Conservation (phyloP, 2,797 vertebrate genomes). For the Danio aesculapii region DNA sequence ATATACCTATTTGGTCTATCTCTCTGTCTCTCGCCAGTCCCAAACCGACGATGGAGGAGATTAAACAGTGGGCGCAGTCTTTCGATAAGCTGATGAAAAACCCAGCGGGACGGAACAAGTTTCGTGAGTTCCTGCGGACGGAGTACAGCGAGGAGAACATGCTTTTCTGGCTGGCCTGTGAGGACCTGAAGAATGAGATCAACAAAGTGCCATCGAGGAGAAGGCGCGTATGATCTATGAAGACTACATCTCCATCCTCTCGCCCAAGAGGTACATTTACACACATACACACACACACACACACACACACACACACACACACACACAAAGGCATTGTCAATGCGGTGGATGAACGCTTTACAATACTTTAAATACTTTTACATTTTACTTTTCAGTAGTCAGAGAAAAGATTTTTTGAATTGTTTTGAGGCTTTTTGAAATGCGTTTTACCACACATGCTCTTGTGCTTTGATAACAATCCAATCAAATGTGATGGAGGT, state of each 20-base stretch:
- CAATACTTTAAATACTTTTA: too few relatives aligned
- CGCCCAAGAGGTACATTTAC: conserved; percentile 88
- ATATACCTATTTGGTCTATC: not conserved
- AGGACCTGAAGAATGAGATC: conserved; percentile 93
- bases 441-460: too few relatives aligned
- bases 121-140: conserved; percentile 94
- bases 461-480: too few relatives aligned
- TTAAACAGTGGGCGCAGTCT: conserved; percentile 92
- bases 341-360: too few relatives aligned
- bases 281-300: too few relatives aligned
- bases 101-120: conserved; percentile 90
- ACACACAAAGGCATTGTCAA: not conserved
- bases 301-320: too few relatives aligned
- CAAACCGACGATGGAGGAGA: conserved; percentile 88
- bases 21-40: conserved; percentile 70
- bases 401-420: too few relatives aligned
- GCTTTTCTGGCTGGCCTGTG: conserved; percentile 97
- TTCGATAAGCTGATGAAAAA: conserved; percentile 98
- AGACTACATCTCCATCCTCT: conserved; percentile 96
- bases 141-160: conserved; percentile 99
- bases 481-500: too few relatives aligned
- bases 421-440: too few relatives aligned
- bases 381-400: too few relatives aligned
- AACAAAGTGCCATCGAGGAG: conserved; percentile 88
- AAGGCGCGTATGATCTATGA: conserved; percentile 93